phyloP scores from a whole-genome alignment of 2,888 invertebrate genomes.

The Colostygia pectinataria region DNA sequence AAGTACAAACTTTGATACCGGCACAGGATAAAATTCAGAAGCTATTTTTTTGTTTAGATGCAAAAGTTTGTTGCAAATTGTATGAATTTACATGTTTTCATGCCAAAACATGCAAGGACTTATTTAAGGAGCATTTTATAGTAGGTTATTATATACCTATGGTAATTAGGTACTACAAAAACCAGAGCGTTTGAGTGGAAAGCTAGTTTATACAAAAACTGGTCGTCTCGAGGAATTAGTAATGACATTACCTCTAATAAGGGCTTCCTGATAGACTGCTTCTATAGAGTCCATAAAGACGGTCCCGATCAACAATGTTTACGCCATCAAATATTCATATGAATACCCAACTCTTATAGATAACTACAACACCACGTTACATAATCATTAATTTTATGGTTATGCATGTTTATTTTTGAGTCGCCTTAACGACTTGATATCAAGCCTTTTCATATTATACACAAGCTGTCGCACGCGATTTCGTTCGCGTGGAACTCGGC shows the following conservation, averaged over 20 bases:
- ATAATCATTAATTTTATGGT: constrained; percentile 43
- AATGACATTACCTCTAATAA: constrained; percentile 15
- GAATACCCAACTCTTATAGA: constrained; percentile 30
- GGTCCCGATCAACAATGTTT: constrained; percentile 15
- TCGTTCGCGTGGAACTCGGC: no score
- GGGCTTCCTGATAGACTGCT: constrained; percentile 23
- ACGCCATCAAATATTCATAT: constrained; percentile 18
- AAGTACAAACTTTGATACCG: constrained; percentile 28
- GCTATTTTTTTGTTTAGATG: constrained; percentile 6
- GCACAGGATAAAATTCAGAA: constrained; percentile 17
- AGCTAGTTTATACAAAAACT: constrained; percentile 16
- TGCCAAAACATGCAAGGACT: neutral
- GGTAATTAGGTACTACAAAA: constrained; percentile 3
- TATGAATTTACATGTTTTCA: constrained; percentile 18
- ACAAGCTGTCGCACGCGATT: no score
- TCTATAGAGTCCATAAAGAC: constrained; percentile 20
- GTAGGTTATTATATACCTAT: neutral
- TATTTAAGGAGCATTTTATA: constrained; percentile 3
- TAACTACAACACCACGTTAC: constrained; percentile 41
- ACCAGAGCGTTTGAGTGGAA: constrained; percentile 11
- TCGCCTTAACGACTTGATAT: constrained; percentile 4
- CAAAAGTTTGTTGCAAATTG: constrained; percentile 18
- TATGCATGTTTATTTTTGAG: constrained; percentile 27
- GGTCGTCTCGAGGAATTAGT: constrained; percentile 10
- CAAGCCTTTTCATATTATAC: constrained; percentile 19